Base-by-base conservation (phyloP, 2,113 vertebrate genomes). In the Oreotrochilus melanogaster region DNA sequence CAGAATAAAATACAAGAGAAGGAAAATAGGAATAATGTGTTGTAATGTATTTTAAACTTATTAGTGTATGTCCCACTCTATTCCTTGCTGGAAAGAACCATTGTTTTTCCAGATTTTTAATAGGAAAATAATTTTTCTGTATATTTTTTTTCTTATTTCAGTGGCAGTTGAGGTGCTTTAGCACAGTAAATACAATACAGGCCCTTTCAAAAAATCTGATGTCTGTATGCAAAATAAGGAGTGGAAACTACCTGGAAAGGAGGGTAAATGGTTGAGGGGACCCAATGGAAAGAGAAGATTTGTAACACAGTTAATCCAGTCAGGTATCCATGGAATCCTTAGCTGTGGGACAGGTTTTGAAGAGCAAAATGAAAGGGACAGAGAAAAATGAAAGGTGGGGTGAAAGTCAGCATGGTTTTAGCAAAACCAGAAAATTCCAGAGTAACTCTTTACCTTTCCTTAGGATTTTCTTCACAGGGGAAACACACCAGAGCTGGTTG, bases 61-160 rank as follows among this genome's bases (percentile, higher is more conserved):
- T 0, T 61, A 21, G 28, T 2, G 1, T 60, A 5, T 22, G 23
- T 31, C 27, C 45, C 3, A 0, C 18, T 72, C 15, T 74, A 1
- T 61, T 61, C 19, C 31, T 42, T 18, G 50, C 56, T 42, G 62
- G 33, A 70, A 53, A 57, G 37, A 57, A 22, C 27, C 16, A 16
- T 19, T 54, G 31, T 2, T 71, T 87, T 80, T 74, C 78, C 22
- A 66, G 31, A 61, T 73, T 51, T 84, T 27, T 27, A 48, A 1
- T 10, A 47, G 30, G n/a, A 86, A 74, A 23, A 37, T 4, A 43
- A 31, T 85, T 66, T 62, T 71, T 7, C 48, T 54, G 48, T 25
- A 16, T 82, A 11, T 78, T 13, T 56, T 11, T 76, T 80, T 89
- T 61, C 57, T 94, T 48, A 6, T 33, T 88, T 74, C 28, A 47